Base-by-base conservation (phyloP, 2,888 invertebrate species). In the Leptarthrus brevirostris region DNA sequence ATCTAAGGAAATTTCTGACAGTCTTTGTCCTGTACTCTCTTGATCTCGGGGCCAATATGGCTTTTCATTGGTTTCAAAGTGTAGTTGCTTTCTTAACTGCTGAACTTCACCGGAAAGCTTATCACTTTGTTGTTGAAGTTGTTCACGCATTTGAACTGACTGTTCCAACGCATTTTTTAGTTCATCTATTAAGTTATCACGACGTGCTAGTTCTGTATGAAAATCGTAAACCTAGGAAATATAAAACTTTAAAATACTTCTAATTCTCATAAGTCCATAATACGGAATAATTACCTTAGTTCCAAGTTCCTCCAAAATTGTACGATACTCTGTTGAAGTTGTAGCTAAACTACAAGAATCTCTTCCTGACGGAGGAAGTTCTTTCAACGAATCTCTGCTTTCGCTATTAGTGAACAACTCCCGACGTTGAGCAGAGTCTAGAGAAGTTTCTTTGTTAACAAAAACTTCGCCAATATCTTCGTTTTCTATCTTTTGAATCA, bases 181-280 rank as follows among this genome's bases (percentile, higher is more conserved):
- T 83, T 92, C 90, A 80, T 90, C 89, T 78, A 93, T 93, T 80
- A 91, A 83, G 79, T 88, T 87, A 81, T 93, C 92, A 79, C 93
- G 90, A 12, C 90, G 88, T 10, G 87, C 86, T 74, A 93, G 86
- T 79, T 91, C 91, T 79, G 87, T 87, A 83, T 92, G 91, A 83
- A 90, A 92, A 83, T 93, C 92, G 82, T 90, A 87, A 80, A 92
- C 87, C 92, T 93, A 85, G 81, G 88, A 40, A 81, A 73, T 71
- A 76, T 77, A 74, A 73, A 1, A 52, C 20, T 34, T 14, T 70
- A 20, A 20, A 6, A 53, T 36, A 70, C 12, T 44, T n/a, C n/a
- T n/a, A n/a, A n/a, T n/a, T n/a, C n/a, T n/a, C n/a, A n/a, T n/a
- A n/a, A 44, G 20, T 44, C 12, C 14, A 18, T 20, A 12, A 10